Evolutionary conservation across 2,888 invertebrate species (phyloP).

Genomic region (Chorisops tibialis): DNA sequence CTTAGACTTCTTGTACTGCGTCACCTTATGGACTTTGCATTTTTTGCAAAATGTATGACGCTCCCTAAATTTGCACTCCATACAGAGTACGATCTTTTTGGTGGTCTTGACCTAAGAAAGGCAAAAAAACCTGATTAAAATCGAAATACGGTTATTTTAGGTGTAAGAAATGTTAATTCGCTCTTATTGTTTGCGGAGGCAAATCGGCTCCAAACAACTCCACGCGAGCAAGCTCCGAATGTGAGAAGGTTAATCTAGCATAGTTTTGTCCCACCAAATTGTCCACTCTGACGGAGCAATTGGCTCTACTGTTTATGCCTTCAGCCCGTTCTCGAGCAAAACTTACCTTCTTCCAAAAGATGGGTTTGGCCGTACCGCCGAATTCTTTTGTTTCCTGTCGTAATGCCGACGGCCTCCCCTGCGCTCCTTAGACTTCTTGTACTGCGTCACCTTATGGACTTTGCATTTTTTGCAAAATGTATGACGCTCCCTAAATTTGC

Average conservation of each 20-base stretch:
- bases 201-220: too few relatives aligned
- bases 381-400: slow-evolving; percentile 98
- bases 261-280: slow-evolving; percentile 46
- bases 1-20: slow-evolving; percentile 99
- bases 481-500: too few relatives aligned
- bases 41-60: slow-evolving; percentile 98
- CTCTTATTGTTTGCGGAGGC: too few relatives aligned
- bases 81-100: slow-evolving; percentile 98
- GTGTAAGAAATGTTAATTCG: too few relatives aligned
- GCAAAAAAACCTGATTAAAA: slow-evolving; percentile 35
- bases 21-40: slow-evolving; percentile 99
- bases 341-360: slow-evolving; percentile 99
- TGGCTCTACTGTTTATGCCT: slow-evolving; percentile 47
- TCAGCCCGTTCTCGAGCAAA: too few relatives aligned
- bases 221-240: too few relatives aligned
- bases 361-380: slow-evolving; percentile 99
- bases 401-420: slow-evolving; percentile 97
- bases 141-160: slow-evolving; percentile 8
- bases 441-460: too few relatives aligned
- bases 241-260: slow-evolving; percentile 45
- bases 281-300: slow-evolving; percentile 40
- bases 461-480: slow-evolving; percentile 99
- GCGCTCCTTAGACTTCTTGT: slow-evolving; percentile 99
- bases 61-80: too few relatives aligned
- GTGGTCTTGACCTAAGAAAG: slow-evolving; percentile 95